A percentile compares a stretch with the other conserved stretches of the same genome.
phyloP scores from a whole-genome alignment of 2,888 invertebrate genomes.

The Acronicta aceris region DNA sequence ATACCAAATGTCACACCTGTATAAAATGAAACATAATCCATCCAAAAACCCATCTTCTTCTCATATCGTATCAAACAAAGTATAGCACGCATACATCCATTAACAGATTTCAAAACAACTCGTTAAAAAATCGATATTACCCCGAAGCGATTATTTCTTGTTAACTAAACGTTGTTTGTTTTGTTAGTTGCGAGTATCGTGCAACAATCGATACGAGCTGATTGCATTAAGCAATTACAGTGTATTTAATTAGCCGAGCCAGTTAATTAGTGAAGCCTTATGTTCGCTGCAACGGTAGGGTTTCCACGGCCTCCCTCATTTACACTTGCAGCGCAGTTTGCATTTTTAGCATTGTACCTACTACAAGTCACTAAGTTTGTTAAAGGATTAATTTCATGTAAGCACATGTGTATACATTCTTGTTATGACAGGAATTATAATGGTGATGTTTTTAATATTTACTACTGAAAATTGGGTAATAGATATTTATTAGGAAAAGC shows the following conservation, averaged over 20 bases:
- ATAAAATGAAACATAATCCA: neutral
- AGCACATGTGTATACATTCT: constrained; percentile 42
- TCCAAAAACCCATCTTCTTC: too few relatives aligned
- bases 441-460: constrained; percentile 5
- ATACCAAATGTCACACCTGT: neutral
- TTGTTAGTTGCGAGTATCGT: constrained; percentile 51
- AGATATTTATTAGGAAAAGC: too few relatives aligned
- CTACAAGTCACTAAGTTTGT: constrained; percentile 59
- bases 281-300: constrained; percentile 74
- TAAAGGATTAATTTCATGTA: constrained; percentile 64
- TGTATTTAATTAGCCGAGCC: constrained; percentile 85
- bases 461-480: too few relatives aligned
- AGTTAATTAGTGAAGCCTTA: constrained; percentile 87
- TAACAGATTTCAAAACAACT: constrained; percentile 44
- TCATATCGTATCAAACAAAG: too few relatives aligned
- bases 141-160: constrained; percentile 46
- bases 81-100: constrained; percentile 1
- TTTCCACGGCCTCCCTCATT: constrained; percentile 83
- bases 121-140: constrained; percentile 45
- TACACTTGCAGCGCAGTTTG: constrained; percentile 82
- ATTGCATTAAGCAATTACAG: constrained; percentile 86
- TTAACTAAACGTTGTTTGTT: constrained; percentile 46
- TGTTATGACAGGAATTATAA: constrained; percentile 46
- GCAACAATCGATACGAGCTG: constrained; percentile 65
- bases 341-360: constrained; percentile 70